Conservation (phyloP, 1,140 invertebrate species). For the Ips nitidus region DNA sequence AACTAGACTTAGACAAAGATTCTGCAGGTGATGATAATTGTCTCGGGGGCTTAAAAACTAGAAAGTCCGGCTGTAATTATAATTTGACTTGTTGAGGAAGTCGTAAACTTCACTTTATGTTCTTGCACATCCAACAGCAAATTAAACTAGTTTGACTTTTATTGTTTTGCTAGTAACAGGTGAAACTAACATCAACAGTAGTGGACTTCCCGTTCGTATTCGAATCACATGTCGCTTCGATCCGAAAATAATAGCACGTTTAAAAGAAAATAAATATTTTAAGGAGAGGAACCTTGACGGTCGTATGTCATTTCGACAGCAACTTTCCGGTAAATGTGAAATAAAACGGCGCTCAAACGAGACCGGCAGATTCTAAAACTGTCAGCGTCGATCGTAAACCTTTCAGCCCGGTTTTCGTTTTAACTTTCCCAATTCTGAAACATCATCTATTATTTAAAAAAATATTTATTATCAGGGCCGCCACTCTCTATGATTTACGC, state of each 20-base stretch:
- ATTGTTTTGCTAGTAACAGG: too few species aligned
- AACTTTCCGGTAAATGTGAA: conserved; percentile 36
- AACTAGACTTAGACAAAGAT: not conserved
- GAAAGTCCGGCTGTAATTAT: conserved; percentile 29
- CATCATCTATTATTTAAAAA: conserved; percentile 39
- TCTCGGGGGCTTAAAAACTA: conserved; percentile 12
- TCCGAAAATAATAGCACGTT: not conserved
- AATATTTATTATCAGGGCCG: conserved; percentile 38
- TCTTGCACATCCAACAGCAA: not conserved
- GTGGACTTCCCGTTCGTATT: too few species aligned
- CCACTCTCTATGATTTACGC: conserved; percentile 17
- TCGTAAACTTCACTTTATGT: conserved; percentile 23
- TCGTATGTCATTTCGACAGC: conserved; percentile 35
- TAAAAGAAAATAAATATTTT: conserved; percentile 27
- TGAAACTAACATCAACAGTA: too few species aligned
- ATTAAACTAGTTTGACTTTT: too few species aligned
- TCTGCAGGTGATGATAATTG: conserved; percentile 12
- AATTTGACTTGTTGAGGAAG: conserved; percentile 19
- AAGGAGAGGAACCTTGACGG: conserved; percentile 21
- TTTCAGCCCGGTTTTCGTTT: conserved; percentile 49
- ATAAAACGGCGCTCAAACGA: conserved; percentile 38
- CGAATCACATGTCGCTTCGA: too few species aligned
- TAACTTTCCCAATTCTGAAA: conserved; percentile 46
- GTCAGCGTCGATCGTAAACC: conserved; percentile 52
- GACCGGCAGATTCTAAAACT: conserved; percentile 48